Evolutionary conservation across 2,797 vertebrate genomes (phyloP).

Genomic region (Pipistrellus pipistrellus): DNA sequence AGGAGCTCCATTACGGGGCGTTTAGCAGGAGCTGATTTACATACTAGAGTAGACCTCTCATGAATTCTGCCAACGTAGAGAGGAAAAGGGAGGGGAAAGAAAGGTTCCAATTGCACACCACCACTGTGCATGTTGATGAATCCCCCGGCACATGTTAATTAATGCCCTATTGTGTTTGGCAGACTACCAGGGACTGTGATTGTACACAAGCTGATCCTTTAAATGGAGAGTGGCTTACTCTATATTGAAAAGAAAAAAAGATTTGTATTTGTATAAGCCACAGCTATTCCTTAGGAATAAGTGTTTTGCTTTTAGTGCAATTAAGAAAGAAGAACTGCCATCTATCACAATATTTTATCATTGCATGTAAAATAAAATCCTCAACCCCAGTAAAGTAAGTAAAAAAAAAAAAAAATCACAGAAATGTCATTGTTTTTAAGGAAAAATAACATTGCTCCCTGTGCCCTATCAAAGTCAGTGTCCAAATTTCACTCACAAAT

Average conservation of each 20-base stretch:
- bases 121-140: slow-evolving; percentile 86
- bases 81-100: slow-evolving; percentile 70
- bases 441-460: slow-evolving; percentile 66
- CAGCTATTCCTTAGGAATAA: slow-evolving; percentile 84
- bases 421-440: slow-evolving; percentile 78
- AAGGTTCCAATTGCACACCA: slow-evolving; percentile 75
- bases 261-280: slow-evolving; percentile 85
- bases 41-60: slow-evolving; percentile 86
- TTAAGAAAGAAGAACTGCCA: slow-evolving; percentile 83
- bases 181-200: slow-evolving; percentile 84
- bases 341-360: slow-evolving; percentile 88
- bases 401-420: slow-evolving; percentile 73
- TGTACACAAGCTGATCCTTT: slow-evolving; percentile 86
- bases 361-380: slow-evolving; percentile 76
- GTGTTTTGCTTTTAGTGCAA: slow-evolving; percentile 82
- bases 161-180: slow-evolving; percentile 88
- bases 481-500: slow-evolving; percentile 62
- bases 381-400: slow-evolving; percentile 56
- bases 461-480: slow-evolving; percentile 46
- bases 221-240: slow-evolving; percentile 82
- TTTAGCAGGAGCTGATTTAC: slow-evolving; percentile 88
- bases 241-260: slow-evolving; percentile 85
- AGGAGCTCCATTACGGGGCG: slow-evolving; percentile 82
- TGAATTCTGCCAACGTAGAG: slow-evolving; percentile 85
- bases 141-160: slow-evolving; percentile 89